Base-by-base conservation (phyloP, 2,113 vertebrate species). In the Dipodomys ordii region DNA sequence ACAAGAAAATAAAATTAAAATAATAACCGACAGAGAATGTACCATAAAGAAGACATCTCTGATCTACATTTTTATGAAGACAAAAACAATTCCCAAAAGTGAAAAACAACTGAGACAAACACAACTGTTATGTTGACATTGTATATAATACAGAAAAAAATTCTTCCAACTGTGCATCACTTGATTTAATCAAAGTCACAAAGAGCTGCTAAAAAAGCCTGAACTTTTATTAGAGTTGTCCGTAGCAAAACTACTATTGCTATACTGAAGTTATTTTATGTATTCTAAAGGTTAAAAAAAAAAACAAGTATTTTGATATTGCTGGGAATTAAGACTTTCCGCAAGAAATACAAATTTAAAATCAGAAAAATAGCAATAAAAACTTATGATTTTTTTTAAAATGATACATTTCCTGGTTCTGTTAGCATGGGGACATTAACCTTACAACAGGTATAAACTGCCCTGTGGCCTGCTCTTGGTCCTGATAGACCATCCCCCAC, bases 1-100 rank as follows among this genome's bases (percentile, higher is more conserved):
- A 81, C 22, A 60, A 69, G 27, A 90, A 91, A 91, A 74, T 53
- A 57, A 71, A 85, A 19, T 60, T 60, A 68, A 84, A 77, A 78
- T 57, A 46, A 12, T 9, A 84, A 77, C n/a, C 62, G 44, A 44
- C 44, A 69, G 53, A 13, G 62, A 60, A 67, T 60, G 44, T 4
- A 44, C 13, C n/a, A 44, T 35, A 44, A 65, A 74, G 67, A 68
- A 30, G 65, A 71, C 28, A 49, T n/a, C 32, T 22, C 74, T 83
- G 53, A 57, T 49, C n/a, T 64, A 39, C 1, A 28, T 32, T 67
- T 90, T 68, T 28, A 73, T 32, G 77, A 83, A 79, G 53, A 86
- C 18, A 83, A 57, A 88, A 81, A 80, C 32, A 73, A 57, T 39
- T n/a, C 7, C 23, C 46, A 10, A 57, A 60, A 60, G 4, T 71